phyloP scores from a whole-genome alignment of 2,888 invertebrate species.

The Synanthedon vespiformis region DNA sequence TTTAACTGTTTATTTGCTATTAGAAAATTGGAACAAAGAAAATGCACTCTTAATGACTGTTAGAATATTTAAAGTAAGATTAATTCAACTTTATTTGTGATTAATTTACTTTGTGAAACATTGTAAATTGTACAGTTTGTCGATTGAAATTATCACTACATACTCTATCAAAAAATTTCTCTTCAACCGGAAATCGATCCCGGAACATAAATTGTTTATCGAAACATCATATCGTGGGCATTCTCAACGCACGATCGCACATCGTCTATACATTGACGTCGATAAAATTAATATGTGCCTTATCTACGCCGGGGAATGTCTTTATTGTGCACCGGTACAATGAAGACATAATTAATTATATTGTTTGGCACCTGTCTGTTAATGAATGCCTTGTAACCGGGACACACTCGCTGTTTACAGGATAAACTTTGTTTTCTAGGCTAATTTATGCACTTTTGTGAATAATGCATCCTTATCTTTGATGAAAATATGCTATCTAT shows the following conservation, averaged over 20 bases:
- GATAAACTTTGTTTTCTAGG: neutral
- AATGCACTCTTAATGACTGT: too few species aligned
- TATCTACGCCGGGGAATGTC: constrained; percentile 3
- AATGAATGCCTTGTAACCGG: neutral
- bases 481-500: too few species aligned
- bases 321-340: neutral
- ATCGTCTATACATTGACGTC: constrained; percentile 4
- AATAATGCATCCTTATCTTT: too few species aligned
- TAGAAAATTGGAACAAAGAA: too few species aligned
- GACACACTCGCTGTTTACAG: neutral
- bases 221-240: neutral
- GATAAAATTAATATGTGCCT: constrained; percentile 7
- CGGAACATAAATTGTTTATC: neutral
- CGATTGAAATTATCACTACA: too few species aligned
- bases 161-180: too few species aligned
- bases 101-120: too few species aligned
- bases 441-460: too few species aligned
- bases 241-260: constrained; percentile 7
- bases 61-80: too few species aligned
- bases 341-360: neutral
- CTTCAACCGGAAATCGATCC: neutral
- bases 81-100: too few species aligned
- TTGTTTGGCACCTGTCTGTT: neutral
- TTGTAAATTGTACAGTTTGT: too few species aligned
- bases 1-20: too few species aligned